These are phyloP conservation scores for Xanthia icteritia DNA, from an alignment of 2,888 invertebrate species.

Conservation along the genomic window DNA sequence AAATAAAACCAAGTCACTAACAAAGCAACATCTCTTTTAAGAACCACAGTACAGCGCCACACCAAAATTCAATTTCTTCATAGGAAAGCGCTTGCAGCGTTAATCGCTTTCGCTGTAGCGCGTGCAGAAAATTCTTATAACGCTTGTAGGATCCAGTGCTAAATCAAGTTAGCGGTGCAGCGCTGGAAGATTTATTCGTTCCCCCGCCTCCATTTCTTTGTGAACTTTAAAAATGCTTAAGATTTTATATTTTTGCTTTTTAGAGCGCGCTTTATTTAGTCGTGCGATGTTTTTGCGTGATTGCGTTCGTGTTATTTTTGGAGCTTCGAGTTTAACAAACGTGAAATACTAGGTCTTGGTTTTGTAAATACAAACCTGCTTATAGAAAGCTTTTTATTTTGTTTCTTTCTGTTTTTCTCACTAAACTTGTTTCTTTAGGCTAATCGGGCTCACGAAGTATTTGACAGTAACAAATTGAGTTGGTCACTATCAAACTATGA, in stretches of 20 bases:
- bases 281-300: conserved; percentile 53
- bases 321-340: conserved; percentile 35
- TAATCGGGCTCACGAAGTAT: not conserved
- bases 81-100: conserved; percentile 59
- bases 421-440: not conserved
- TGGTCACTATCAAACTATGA: not conserved
- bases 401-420: not conserved
- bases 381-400: not conserved
- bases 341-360: not conserved
- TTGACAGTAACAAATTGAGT: not conserved
- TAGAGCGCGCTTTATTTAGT: conserved; percentile 58
- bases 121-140: conserved; percentile 66
- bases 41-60: conserved; percentile 42
- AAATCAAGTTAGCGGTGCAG: conserved; percentile 69
- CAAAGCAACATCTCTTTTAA: conserved; percentile 47
- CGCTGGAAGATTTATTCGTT: conserved; percentile 67
- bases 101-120: conserved; percentile 63
- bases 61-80: conserved; percentile 59
- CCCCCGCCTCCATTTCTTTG: conserved; percentile 56
- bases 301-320: conserved; percentile 54
- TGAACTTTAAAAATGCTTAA: conserved; percentile 68
- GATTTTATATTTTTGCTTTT: conserved; percentile 63
- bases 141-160: conserved; percentile 62
- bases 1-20: conserved; percentile 42
- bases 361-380: conserved; percentile 2